Percentiles rank a stretch among this genome's conserved stretches.
phyloP scores from a whole-genome alignment of 2,113 vertebrate species.

The Vulpes vulpes region DNA sequence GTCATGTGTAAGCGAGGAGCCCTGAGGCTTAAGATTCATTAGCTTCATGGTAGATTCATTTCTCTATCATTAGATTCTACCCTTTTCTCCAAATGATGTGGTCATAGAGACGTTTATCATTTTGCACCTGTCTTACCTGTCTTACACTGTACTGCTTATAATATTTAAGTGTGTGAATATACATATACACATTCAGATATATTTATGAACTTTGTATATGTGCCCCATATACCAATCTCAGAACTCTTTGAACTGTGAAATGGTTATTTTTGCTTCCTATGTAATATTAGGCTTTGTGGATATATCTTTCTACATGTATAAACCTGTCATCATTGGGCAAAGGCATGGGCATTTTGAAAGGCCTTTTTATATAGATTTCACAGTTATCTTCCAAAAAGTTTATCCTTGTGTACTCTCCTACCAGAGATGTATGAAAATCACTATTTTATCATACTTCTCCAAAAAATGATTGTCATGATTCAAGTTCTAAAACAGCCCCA shows the following conservation, averaged over 20 bases:
- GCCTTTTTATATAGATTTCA: neutral
- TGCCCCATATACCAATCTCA: neutral
- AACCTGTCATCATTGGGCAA: neutral
- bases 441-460: neutral
- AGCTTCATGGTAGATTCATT: neutral
- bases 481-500: neutral
- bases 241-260: neutral
- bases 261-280: neutral
- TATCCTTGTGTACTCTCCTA: neutral
- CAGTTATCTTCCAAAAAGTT: neutral
- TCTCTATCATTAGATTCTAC: neutral
- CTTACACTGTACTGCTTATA: neutral
- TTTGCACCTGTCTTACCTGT: neutral
- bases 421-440: neutral
- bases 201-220: neutral
- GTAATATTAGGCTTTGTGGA: neutral
- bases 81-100: neutral
- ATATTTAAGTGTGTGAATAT: neutral
- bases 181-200: neutral
- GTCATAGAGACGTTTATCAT: neutral
- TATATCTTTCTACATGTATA: neutral
- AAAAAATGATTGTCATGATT: neutral
- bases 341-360: neutral
- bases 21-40: neutral
- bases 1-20: neutral